Conservation (phyloP, 2,113 vertebrate species). For the Perognathus longimembris region DNA sequence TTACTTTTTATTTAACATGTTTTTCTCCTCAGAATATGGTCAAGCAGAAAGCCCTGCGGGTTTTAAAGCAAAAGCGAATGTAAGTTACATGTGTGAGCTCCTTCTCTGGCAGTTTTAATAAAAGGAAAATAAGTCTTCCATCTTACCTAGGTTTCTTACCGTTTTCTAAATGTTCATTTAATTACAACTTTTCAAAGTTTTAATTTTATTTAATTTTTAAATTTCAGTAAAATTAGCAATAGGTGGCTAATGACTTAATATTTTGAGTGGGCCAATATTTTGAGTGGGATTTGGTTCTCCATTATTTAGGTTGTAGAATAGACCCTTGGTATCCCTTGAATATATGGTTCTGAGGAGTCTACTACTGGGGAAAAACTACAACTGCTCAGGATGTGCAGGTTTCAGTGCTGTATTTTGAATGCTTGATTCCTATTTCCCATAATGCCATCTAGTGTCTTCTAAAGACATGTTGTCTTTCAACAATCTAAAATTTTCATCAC, state of each 20-base stretch:
- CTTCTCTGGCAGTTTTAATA: constrained; percentile 47
- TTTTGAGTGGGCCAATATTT: not conserved
- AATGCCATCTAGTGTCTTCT: too few relatives aligned
- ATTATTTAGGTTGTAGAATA: not conserved
- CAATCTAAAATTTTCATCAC: too few relatives aligned
- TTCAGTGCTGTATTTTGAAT: too few relatives aligned
- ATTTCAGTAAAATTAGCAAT: constrained; percentile 12
- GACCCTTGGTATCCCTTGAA: too few relatives aligned
- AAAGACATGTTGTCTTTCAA: too few relatives aligned
- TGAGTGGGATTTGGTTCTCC: constrained; percentile 32
- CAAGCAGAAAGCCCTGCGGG: constrained; percentile 97
- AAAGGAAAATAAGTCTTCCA: constrained; percentile 15
- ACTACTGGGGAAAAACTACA: too few relatives aligned
- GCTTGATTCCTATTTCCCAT: too few relatives aligned
- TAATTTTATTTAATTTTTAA: constrained; percentile 47
- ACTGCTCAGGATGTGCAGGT: too few relatives aligned
- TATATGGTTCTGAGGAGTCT: too few relatives aligned
- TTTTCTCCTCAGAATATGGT: constrained; percentile 95
- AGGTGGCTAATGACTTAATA: not conserved
- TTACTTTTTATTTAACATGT: constrained; percentile 62
- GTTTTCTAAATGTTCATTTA: constrained; percentile 47
- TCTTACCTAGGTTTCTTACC: constrained; percentile 41
- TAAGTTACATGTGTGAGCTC: constrained; percentile 87
- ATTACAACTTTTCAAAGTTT: constrained; percentile 42
- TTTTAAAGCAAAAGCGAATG: constrained; percentile 98